Conservation (phyloP, 2,888 invertebrate genomes). For the Eupithecia vulgata region DNA sequence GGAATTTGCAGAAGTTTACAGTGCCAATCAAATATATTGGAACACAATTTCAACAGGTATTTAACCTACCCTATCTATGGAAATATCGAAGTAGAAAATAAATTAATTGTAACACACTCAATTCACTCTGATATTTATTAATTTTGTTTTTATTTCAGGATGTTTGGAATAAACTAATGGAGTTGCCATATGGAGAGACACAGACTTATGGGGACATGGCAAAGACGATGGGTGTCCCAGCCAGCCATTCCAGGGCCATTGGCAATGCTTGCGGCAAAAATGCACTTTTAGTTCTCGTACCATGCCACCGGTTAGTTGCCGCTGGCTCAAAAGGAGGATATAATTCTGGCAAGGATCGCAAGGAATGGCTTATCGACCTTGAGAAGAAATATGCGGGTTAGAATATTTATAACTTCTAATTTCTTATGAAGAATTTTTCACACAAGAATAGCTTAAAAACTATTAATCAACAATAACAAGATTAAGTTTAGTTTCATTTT, state of each 20-base stretch:
- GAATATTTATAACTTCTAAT: not conserved
- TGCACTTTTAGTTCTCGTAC: conserved; percentile 66
- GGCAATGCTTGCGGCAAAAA: conserved; percentile 77
- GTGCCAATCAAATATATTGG: conserved; percentile 69
- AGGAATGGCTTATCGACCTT: conserved; percentile 79
- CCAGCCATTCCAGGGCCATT: conserved; percentile 70
- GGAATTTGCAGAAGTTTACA: conserved; percentile 66
- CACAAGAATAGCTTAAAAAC: not conserved
- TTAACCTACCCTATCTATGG: not conserved
- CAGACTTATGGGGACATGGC: conserved; percentile 72
- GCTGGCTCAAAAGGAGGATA: conserved; percentile 75
- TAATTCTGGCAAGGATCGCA: conserved; percentile 79
- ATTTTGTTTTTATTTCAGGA: conserved; percentile 53
- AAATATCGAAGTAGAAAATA: not conserved
- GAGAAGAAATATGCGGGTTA: conserved; percentile 59
- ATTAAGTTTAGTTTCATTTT: too few relatives aligned
- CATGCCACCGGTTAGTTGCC: conserved; percentile 74
- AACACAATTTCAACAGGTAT: conserved; percentile 74
- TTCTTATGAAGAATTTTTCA: not conserved
- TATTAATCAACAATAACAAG: too few relatives aligned
- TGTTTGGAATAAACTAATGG: conserved; percentile 69
- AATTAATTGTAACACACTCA: not conserved
- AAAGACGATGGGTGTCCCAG: conserved; percentile 62
- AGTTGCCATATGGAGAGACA: conserved; percentile 70
- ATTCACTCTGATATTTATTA: not conserved